Conservation (phyloP, 1,140 invertebrate species). For the Pseudomyrmex gracilis region DNA sequence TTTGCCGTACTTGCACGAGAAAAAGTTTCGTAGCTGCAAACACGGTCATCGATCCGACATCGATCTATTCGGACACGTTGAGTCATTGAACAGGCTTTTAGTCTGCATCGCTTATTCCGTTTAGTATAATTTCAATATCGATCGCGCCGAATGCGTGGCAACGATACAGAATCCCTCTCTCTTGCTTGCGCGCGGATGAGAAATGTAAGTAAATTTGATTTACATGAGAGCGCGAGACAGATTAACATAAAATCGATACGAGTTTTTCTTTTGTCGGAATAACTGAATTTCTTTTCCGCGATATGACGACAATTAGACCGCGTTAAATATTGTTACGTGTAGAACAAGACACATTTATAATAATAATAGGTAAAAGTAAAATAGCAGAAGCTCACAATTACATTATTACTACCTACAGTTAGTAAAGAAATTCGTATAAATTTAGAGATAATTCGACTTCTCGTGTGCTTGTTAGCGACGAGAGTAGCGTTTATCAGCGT, state of each 20-base stretch:
- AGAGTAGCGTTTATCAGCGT: conserved; percentile 1
- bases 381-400: too few relatives aligned
- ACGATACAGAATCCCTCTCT: not conserved
- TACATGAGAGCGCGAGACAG: not conserved
- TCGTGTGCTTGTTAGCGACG: not conserved
- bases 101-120: conserved; percentile 1
- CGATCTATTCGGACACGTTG: not conserved
- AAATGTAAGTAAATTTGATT: conserved; percentile 50
- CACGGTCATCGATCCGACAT: not conserved
- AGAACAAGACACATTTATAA: not conserved
- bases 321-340: not conserved
- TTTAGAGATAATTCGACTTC: not conserved
- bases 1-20: not conserved
- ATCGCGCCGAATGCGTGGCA: conserved; percentile 12
- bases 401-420: too few relatives aligned
- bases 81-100: conserved; percentile 1
- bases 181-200: not conserved
- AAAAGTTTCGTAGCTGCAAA: conserved; percentile 2
- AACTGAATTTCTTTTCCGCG: not conserved
- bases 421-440: not conserved
- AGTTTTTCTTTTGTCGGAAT: not conserved
- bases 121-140: conserved; percentile 38
- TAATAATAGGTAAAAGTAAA: not conserved
- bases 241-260: conserved; percentile 8
- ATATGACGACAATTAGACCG: not conserved